Base-by-base conservation (phyloP, 2,113 vertebrate species). In the Calidris pugnax region DNA sequence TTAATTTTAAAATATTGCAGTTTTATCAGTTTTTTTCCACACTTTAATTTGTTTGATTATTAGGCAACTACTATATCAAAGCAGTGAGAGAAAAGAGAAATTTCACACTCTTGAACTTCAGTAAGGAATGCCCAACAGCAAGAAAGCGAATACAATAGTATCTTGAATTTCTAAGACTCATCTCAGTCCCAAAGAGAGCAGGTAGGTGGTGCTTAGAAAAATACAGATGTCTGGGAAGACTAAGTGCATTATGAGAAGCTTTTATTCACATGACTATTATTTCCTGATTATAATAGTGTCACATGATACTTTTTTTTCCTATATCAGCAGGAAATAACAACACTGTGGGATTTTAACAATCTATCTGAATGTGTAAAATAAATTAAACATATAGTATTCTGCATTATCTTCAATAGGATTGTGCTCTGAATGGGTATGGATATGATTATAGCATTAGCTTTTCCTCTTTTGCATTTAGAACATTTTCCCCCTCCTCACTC, bases 11-110 rank as follows among this genome's bases (percentile, higher is more conserved):
- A 85, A 95, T 96, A 96, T 63, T 75, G 67, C 85, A 39, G 17
- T 97, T 93, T 97, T 96, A 97, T 97, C 89, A 87, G 6, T 28
- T 96, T 96, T 97, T 97, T 68, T 50, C 88, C 95, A 97, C 95
- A 93, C 93, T 97, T 96, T 94, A 96, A 98, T 97, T 98, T 98
- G 92, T 95, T 87, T 96, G 95, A 97, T 98, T 97, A 97, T 97
- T 96, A 80, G 76, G 97, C 86, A 97, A 79, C 85, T 80, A 92
- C 92, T 81, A 88, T 98, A 97, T 98, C 98, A 98, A 98, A 98
- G 97, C 92, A 89, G 94, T 89, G 97, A 97, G 95, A 97, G 98
- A 97, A 97, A 98, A 97, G 97, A 91, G 96, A 97, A 97, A 98
- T 98, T 98, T 97, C 97, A 97, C 17, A 74, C 97, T 97, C 79